Conservation (phyloP, 2,113 vertebrate species). For the Mesembrinibis cayennensis region DNA sequence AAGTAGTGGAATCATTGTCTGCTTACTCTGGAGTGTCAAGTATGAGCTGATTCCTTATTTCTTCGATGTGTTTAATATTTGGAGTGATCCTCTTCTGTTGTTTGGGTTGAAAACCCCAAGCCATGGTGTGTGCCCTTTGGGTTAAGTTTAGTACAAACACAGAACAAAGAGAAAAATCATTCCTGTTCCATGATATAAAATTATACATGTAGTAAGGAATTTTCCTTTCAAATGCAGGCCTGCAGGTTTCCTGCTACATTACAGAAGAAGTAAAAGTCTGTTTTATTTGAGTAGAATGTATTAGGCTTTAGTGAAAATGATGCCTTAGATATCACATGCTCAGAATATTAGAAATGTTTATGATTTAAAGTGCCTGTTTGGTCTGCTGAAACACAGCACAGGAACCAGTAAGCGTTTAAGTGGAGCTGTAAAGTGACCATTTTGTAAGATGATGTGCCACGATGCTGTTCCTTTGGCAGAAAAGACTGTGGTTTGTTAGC, state of each 20-base stretch:
- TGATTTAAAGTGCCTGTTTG: background rate
- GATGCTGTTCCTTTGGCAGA: background rate
- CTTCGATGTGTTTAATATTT: accelerated
- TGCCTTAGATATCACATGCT: background rate
- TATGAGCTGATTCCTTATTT: background rate
- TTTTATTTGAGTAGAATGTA: background rate
- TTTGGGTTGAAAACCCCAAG: background rate
- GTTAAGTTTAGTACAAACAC: background rate
- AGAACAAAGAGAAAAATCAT: background rate
- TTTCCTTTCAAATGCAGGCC: background rate
- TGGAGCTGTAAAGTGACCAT: background rate
- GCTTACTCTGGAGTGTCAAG: background rate
- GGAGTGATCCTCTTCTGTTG: background rate
- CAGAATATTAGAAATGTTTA: background rate
- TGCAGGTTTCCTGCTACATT: background rate
- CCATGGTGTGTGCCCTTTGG: background rate
- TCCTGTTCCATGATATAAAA: background rate
- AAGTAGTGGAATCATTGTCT: background rate
- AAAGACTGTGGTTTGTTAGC: background rate
- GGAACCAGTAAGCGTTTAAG: background rate
- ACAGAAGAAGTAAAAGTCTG: background rate
- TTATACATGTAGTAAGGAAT: background rate
- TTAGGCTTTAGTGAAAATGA: background rate
- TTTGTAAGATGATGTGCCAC: background rate
- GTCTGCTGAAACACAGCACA: background rate